Evolutionary conservation across 2,797 vertebrate genomes (phyloP).

Genomic region (Leptodactylus fallax): DNA sequence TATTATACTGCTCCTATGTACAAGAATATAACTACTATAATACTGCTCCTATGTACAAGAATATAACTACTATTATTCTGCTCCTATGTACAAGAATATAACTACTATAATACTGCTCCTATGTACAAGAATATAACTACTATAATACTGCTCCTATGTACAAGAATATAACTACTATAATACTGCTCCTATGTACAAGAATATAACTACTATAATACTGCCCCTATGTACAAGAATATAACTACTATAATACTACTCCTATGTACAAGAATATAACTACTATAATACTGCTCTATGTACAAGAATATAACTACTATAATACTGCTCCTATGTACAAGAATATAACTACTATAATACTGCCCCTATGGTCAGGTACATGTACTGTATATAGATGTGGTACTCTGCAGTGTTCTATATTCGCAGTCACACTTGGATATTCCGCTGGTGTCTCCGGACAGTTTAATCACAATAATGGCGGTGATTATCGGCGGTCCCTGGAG

Average conservation of each 20-base stretch:
- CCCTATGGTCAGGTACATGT: not conserved
- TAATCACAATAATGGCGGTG: conserved; percentile 27
- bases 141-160: conserved; percentile 2
- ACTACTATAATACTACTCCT: conserved; percentile 7
- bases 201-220: conserved; percentile 13
- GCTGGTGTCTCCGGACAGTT: not conserved
- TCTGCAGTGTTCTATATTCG: not conserved
- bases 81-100: not conserved
- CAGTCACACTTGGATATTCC: not conserved
- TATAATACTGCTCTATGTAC: conserved; percentile 9
- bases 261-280: conserved; percentile 5
- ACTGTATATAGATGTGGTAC: not conserved
- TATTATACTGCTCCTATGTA: not conserved
- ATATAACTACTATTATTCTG: conserved; percentile 6
- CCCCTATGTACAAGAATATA: conserved; percentile 1
- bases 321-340: not conserved
- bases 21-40: conserved; percentile 3
- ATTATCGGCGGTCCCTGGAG: conserved; percentile 16
- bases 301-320: conserved; percentile 16
- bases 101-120: not conserved
- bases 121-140: not conserved
- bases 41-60: not conserved
- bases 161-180: conserved; percentile 7
- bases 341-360: conserved; percentile 12
- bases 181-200: not conserved